Conservation (phyloP, 2,888 invertebrate genomes). For the Thymelicus acteon region DNA sequence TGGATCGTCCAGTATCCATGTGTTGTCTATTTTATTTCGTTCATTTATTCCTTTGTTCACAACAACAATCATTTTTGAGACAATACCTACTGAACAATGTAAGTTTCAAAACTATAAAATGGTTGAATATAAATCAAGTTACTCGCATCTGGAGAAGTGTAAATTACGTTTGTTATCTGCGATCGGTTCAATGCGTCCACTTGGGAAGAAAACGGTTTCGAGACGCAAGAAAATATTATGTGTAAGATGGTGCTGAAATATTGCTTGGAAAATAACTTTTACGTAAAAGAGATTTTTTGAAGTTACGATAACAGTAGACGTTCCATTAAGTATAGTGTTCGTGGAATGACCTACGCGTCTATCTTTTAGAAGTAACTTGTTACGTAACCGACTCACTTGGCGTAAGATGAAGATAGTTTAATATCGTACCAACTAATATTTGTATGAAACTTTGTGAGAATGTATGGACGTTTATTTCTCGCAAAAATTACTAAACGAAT, state of each 20-base stretch:
- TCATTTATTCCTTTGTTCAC: conserved; percentile 31
- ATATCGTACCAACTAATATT: too few species aligned
- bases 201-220: conserved; percentile 60
- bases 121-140: conserved; percentile 36
- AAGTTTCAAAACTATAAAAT: conserved; percentile 25
- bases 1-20: conserved; percentile 32
- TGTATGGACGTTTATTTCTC: too few species aligned
- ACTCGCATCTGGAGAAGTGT: conserved; percentile 54
- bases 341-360: neutral
- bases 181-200: conserved; percentile 57
- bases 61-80: conserved; percentile 29
- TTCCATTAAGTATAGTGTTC: neutral
- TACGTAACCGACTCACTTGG: too few species aligned
- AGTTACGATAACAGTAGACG: neutral
- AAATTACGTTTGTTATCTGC: conserved; percentile 76
- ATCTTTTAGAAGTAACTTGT: too few species aligned
- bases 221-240: conserved; percentile 63
- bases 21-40: conserved; percentile 28
- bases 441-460: too few species aligned
- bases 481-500: too few species aligned
- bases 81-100: conserved; percentile 26
- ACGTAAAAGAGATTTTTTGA: neutral
- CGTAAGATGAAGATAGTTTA: too few species aligned
- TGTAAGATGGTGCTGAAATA: conserved; percentile 60
- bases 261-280: conserved; percentile 58